Conservation (phyloP, 2,797 vertebrate species). For the Caiman crocodilus region DNA sequence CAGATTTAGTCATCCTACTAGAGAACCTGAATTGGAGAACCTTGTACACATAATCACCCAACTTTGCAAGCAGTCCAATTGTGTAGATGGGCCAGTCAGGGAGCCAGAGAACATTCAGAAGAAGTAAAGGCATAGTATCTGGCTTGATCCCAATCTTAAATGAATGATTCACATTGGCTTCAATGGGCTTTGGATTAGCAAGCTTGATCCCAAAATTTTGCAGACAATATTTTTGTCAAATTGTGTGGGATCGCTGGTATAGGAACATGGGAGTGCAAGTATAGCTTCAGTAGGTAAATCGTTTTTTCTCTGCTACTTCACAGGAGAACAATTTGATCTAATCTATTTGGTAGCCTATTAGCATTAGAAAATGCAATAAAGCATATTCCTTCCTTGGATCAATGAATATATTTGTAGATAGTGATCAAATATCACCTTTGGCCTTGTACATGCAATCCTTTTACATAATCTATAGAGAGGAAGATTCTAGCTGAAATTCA, state of each 20-base stretch:
- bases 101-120: neutral
- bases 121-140: neutral
- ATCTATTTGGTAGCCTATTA: neutral
- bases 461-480: neutral
- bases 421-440: neutral
- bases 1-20: neutral
- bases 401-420: rapidly evolving
- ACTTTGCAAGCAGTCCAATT: neutral
- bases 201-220: neutral
- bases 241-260: neutral
- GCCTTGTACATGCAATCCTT: neutral
- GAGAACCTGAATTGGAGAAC: neutral
- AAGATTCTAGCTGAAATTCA: neutral
- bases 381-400: rapidly evolving
- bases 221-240: neutral
- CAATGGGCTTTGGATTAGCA: neutral
- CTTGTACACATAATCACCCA: rapidly evolving
- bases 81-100: neutral
- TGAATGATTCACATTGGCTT: neutral
- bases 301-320: neutral
- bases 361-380: neutral
- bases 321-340: neutral
- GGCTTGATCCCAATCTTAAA: neutral
- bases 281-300: rapidly evolving
- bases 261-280: rapidly evolving